These are phyloP conservation scores for Tor tambroides DNA, from an alignment of 2,113 vertebrate species.

Conservation along the genomic window DNA sequence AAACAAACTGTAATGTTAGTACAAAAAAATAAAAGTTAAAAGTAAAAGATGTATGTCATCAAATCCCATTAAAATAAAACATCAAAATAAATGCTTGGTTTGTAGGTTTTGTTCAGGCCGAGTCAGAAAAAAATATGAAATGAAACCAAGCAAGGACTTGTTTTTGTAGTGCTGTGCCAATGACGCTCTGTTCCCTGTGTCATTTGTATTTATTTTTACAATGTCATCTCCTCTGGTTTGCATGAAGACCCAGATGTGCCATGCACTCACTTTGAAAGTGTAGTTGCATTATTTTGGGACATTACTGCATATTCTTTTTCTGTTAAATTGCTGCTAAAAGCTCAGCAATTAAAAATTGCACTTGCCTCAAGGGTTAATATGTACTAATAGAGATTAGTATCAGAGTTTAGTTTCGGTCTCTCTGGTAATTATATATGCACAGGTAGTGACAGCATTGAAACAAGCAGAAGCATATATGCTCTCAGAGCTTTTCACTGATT, in stretches of 20 bases:
- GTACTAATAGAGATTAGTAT: slow-evolving; percentile 15
- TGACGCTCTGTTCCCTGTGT: background rate
- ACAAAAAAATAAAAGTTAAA: too few relatives aligned
- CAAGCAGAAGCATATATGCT: background rate
- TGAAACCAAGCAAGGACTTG: background rate
- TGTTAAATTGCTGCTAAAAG: slow-evolving; percentile 19
- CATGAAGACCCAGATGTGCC: slow-evolving; percentile 1
- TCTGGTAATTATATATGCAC: slow-evolving; percentile 44
- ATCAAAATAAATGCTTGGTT: background rate
- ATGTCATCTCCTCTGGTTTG: background rate
- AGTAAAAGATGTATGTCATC: background rate
- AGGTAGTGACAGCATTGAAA: slow-evolving; percentile 21
- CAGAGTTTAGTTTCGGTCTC: slow-evolving; percentile 39
- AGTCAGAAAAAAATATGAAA: background rate
- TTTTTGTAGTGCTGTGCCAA: background rate
- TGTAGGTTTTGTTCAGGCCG: background rate
- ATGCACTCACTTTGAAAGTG: slow-evolving; percentile 16
- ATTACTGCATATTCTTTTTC: background rate
- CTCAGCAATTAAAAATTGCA: slow-evolving; percentile 13
- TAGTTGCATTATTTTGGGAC: background rate
- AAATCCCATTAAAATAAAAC: background rate
- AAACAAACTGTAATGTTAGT: too few relatives aligned
- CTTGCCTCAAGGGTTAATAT: slow-evolving; percentile 18
- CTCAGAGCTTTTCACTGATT: background rate
- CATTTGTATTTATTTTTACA: too few relatives aligned